Base-by-base conservation (phyloP, 2,113 vertebrate species). In the Junco hyemalis region DNA sequence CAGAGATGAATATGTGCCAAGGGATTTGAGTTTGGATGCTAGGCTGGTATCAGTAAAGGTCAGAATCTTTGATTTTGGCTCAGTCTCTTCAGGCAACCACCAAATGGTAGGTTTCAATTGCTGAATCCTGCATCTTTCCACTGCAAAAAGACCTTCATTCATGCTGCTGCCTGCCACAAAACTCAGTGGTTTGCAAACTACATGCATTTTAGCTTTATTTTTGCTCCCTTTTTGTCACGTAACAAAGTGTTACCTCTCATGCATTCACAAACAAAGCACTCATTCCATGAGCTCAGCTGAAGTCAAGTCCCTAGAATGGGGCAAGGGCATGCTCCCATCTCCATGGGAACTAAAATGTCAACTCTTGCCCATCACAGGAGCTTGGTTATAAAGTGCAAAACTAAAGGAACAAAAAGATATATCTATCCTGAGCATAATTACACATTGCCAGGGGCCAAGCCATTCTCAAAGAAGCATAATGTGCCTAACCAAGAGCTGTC, bases 151-250 rank as follows among this genome's bases (percentile, higher is more conserved):
- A 53, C 26, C 7, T 61, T 69, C 12, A 38, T 56, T 69, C 24
- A 48, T 56, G 22, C 28, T 7, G 1, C 14, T 53, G 20, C 45
- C 14, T 53, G 20, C 45, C 68, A 51, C 42, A 81, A 78, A 73
- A 66, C 4, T 5, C 15, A n/a, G 19, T 7, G 24, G 53, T 56
- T 64, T 68, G 29, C 66, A 91, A 61, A 25, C 33, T 59, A 12
- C 0, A 0, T 0, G 1, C n/a, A 42, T 40, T 36, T 25, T 1
- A 50, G 11, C 36, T 73, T 84, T 68, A 23, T 47, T 83, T 83
- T 77, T 47, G 51, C n/a, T 45, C 8, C 21, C 6, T 56, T 70
- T 54, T 16, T 42, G 15, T 8, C 28, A 14, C 1, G 5, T 22
- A 81, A 51, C 21, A 47, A 69, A 35, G 8, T 3, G 1, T 44